These are phyloP conservation scores for Varanus komodoensis DNA, from an alignment of 2,113 vertebrate species.

Conservation along the genomic window DNA sequence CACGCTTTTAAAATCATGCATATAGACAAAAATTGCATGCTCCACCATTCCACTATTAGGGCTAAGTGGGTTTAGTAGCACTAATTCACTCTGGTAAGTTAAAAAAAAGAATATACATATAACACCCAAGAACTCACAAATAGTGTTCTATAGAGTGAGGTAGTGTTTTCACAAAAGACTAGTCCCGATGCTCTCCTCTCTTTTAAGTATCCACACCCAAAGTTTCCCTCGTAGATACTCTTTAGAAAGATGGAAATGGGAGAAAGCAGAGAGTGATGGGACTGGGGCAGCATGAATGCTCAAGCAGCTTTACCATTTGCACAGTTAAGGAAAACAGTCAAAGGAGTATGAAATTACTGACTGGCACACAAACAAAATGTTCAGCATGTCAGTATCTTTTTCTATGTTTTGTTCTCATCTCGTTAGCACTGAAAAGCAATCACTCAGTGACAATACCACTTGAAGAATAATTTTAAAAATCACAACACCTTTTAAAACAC, in stretches of 20 bases:
- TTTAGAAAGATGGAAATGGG: conserved; percentile 81
- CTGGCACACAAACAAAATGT: conserved; percentile 11
- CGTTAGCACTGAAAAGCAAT: conserved; percentile 10
- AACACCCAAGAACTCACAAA: conserved; percentile 91
- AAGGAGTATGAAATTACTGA: conserved; percentile 64
- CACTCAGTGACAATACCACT: background rate
- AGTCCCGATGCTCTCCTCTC: conserved; percentile 92
- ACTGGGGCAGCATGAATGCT: conserved; percentile 74
- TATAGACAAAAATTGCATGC: conserved; percentile 76
- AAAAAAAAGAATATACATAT: conserved; percentile 73
- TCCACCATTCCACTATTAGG: conserved; percentile 67
- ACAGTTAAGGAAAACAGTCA: conserved; percentile 70
- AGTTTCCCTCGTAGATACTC: conserved; percentile 96
- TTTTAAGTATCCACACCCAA: conserved; percentile 94
- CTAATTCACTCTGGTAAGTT: conserved; percentile 74
- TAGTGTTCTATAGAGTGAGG: conserved; percentile 92
- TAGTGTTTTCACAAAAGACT: conserved; percentile 96
- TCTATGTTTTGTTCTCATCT: conserved; percentile 39
- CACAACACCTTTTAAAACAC: background rate
- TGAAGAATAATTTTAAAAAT: background rate
- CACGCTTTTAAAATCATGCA: conserved; percentile 78
- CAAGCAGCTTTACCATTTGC: conserved; percentile 74
- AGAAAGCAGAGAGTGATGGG: conserved; percentile 82
- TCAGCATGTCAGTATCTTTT: conserved; percentile 15
- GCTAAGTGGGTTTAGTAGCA: conserved; percentile 69